These are phyloP conservation scores for Phthorimaea operculella DNA, from an alignment of 1,140 invertebrate genomes.

Conservation along the genomic window DNA sequence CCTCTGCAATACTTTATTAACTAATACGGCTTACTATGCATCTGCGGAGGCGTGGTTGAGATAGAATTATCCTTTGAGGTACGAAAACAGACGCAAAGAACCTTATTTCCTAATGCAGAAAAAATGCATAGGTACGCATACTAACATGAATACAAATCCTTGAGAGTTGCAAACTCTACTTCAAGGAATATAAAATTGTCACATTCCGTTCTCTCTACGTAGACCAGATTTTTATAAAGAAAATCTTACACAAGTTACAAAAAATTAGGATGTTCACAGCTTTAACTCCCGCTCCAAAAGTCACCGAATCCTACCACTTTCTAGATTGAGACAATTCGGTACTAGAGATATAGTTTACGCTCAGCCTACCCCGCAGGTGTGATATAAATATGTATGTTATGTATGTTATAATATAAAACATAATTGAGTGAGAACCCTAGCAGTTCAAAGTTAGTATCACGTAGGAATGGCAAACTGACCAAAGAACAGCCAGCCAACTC, in stretches of 20 bases:
- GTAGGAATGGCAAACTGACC: too few species aligned
- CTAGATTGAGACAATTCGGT: background rate
- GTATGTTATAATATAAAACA: too few species aligned
- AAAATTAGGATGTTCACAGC: background rate
- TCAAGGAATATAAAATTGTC: background rate
- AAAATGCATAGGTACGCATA: slow-evolving; percentile 1
- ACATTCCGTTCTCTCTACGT: background rate
- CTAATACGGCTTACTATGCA: background rate
- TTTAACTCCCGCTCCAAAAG: background rate
- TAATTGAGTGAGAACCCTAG: too few species aligned
- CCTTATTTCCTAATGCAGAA: background rate
- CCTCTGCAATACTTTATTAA: too few species aligned
- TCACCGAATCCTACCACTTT: background rate
- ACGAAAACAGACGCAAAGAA: background rate
- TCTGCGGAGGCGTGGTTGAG: background rate
- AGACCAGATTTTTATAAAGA: background rate
- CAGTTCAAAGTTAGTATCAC: too few species aligned
- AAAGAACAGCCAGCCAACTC: too few species aligned
- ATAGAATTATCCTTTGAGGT: background rate
- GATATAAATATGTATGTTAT: too few species aligned
- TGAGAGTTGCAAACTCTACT: background rate
- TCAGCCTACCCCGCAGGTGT: too few species aligned
- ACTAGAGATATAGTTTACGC: too few species aligned
- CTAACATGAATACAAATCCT: background rate
- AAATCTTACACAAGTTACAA: background rate